Percentiles rank a stretch among this genome's conserved stretches.
Evolutionary conservation across 30 jellyfish, hydroid and myxozoan genomes (phyloP).

Genomic region (Hydra vulgaris): DNA sequence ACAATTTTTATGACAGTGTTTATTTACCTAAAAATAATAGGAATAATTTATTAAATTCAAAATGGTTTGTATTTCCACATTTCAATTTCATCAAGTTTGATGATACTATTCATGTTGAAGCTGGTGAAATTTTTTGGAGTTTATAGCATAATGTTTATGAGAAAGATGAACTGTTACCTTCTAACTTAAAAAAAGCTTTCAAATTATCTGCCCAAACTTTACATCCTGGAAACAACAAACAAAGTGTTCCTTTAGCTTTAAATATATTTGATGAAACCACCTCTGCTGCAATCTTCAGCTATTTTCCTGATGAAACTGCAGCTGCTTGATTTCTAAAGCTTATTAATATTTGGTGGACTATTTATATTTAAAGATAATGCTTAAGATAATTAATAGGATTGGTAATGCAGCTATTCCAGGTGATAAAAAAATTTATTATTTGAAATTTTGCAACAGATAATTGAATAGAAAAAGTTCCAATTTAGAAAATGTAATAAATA

Average conservation of each 20-base stretch:
- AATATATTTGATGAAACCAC: background rate
- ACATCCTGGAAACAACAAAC: background rate
- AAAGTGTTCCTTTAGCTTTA: background rate
- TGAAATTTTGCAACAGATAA: background rate
- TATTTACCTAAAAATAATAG: too few species aligned
- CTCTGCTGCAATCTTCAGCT: background rate
- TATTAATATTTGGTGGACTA: background rate
- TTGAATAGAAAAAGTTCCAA: background rate
- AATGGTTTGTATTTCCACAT: background rate
- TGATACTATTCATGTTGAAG: background rate
- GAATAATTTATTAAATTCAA: background rate
- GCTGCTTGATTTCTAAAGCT: background rate
- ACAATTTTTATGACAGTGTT: background rate
- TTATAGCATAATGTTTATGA: background rate
- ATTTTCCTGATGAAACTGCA: background rate
- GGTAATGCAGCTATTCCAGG: background rate
- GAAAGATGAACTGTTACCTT: background rate
- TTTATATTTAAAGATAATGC: background rate
- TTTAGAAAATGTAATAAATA: background rate
- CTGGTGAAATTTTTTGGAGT: background rate
- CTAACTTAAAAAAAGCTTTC: background rate
- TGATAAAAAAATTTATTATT: background rate
- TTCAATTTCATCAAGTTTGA: background rate
- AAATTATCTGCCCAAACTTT: background rate
- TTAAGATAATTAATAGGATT: background rate